These are phyloP conservation scores for Oreochromis niloticus DNA, from an alignment of 2,113 vertebrate genomes.

Conservation along the genomic window DNA sequence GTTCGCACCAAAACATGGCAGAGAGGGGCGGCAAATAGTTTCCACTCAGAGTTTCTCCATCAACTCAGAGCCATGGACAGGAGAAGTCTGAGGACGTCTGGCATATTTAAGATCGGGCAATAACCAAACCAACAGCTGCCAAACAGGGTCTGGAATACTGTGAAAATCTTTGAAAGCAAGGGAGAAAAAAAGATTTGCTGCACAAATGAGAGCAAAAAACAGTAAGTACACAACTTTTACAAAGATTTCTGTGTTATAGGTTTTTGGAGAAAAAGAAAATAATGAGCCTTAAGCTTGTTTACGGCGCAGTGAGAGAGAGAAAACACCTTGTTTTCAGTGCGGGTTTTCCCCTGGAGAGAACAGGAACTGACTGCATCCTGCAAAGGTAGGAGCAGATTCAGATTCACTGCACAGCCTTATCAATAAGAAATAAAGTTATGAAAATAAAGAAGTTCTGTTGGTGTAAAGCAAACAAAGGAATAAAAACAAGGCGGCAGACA, in stretches of 20 bases:
- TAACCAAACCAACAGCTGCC: not conserved
- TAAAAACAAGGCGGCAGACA: not conserved
- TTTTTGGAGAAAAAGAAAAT: not conserved
- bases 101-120: not conserved
- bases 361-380: not conserved
- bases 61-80: not conserved
- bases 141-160: not conserved
- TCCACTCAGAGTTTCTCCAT: not conserved
- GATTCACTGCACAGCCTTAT: not conserved
- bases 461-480: not conserved
- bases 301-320: accelerated
- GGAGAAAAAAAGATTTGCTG: not conserved
- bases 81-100: not conserved
- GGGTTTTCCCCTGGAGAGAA: not conserved
- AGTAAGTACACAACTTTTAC: not conserved
- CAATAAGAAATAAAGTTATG: not conserved
- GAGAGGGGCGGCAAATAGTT: not conserved
- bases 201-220: not conserved
- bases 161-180: not conserved
- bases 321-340: not conserved
- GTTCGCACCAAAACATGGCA: not conserved
- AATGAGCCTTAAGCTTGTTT: not conserved
- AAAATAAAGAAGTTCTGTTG: not conserved
- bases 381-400: not conserved
- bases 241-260: not conserved